Percentiles rank a stretch among this genome's conserved stretches.
phyloP scores from a whole-genome alignment of 2,888 invertebrate species.

The Sinelater perroti region DNA sequence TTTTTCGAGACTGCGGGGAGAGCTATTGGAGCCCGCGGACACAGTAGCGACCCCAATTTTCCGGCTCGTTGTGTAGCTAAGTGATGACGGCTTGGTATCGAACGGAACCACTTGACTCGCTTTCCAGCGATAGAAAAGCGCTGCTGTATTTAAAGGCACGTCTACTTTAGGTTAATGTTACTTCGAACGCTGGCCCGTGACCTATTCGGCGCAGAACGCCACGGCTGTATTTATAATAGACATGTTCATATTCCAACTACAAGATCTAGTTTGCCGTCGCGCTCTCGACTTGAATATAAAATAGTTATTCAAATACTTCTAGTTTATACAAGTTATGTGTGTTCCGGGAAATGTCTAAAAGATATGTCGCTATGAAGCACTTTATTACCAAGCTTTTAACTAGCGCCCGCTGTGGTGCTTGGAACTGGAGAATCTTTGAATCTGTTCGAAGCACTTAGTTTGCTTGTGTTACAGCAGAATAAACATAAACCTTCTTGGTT shows the following conservation, averaged over 20 bases:
- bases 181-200: conserved; percentile 28
- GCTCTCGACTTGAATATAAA: conserved; percentile 17
- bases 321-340: conserved; percentile 18
- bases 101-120: conserved; percentile 44
- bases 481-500: no score
- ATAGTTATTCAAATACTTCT: conserved; percentile 25
- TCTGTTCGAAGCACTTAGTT: no score
- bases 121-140: conserved; percentile 41
- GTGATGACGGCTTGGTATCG: conserved; percentile 53
- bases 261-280: conserved; percentile 23
- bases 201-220: conserved; percentile 22
- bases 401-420: no score
- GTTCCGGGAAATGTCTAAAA: conserved; percentile 14
- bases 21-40: conserved; percentile 36
- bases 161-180: conserved; percentile 34
- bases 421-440: no score
- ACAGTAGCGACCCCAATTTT: conserved; percentile 53
- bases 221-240: conserved; percentile 23
- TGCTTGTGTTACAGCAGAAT: no score
- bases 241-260: conserved; percentile 22
- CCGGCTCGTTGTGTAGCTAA: conserved; percentile 57
- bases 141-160: conserved; percentile 38
- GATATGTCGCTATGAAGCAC: conserved; percentile 15
- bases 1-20: conserved; percentile 28
- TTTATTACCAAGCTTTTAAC: no score